A percentile compares a stretch with the other conserved stretches of the same genome.
Evolutionary conservation across 1,140 invertebrate species (phyloP).

Genomic region (Uloborus diversus): DNA sequence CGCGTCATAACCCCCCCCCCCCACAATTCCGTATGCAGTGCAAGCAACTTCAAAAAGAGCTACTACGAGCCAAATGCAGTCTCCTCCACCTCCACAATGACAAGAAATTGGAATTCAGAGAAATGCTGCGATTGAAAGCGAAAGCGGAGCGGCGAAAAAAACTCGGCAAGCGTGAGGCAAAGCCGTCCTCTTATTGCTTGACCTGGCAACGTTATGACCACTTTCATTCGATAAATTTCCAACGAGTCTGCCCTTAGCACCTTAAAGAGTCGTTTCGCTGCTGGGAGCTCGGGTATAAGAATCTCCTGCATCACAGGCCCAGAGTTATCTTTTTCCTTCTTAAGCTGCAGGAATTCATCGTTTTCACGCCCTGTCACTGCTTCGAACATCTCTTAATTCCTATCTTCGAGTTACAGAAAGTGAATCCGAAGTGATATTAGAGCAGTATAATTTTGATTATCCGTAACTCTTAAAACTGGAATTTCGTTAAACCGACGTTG

Average conservation of each 20-base stretch:
- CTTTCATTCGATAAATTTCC: slow-evolving; percentile 52
- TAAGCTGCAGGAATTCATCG: slow-evolving; percentile 35
- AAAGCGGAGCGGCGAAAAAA: neutral
- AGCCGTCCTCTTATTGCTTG: slow-evolving; percentile 31
- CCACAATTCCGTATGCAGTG: no score
- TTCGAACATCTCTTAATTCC: slow-evolving; percentile 35
- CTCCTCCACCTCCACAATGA: no score
- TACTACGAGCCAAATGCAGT: no score
- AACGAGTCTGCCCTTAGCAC: slow-evolving; percentile 32
- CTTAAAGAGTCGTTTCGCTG: slow-evolving; percentile 53
- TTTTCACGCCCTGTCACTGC: slow-evolving; percentile 11
- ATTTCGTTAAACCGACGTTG: no score
- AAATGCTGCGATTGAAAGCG: neutral
- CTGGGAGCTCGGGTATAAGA: slow-evolving; percentile 23
- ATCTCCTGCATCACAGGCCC: slow-evolving; percentile 4
- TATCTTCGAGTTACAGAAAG: slow-evolving; percentile 27
- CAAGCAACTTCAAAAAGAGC: no score
- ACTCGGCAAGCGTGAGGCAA: neutral
- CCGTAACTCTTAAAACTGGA: no score
- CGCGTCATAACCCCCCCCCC: no score
- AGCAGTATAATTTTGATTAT: no score
- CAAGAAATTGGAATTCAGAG: no score
- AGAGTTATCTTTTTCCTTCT: slow-evolving; percentile 22
- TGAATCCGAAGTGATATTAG: slow-evolving; percentile 32
- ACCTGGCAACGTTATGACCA: slow-evolving; percentile 49